Base-by-base conservation (phyloP, 1,140 invertebrate species). In the Eriosoma lanigerum region DNA sequence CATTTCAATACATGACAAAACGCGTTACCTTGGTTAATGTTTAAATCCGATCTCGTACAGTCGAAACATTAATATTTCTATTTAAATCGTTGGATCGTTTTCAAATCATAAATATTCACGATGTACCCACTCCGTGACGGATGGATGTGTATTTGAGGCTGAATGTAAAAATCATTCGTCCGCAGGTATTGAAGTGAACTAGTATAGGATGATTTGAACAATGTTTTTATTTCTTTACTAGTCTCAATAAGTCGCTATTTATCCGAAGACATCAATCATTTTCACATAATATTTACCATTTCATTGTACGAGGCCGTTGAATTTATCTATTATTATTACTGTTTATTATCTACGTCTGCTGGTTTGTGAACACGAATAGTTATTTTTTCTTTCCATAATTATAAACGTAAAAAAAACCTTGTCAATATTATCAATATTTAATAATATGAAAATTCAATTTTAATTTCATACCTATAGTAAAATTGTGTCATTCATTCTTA, bases 181-280 rank as follows among this genome's bases (percentile, higher is more conserved):
- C 6, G 58, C 8, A 15, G 8, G 58, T 62, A 26, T 17, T 62
- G 15, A 29, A 62, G 13, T 62, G 15, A 62, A 62, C 58, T 15
- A 26, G 17, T 62, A 29, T n/a, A n/a, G n/a, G 58, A 62, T 29
- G 58, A 60, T 60, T 60, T 60, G 21, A 60, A 60, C 58, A 62
- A 62, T 26, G 13, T 62, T 62, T 24, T 62, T 26, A 8, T 62
- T 17, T 62, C 29, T 62, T 62, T 29, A 26, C 24, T 6, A 29
- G 21, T 58, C 56, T 26, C 21, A 58, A 58, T 58, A 58, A 58
- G 21, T 21, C n/a, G 21, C 15, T 58, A 10, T 58, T 58, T 58
- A n/a, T n/a, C n/a, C 24, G 21, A 24, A 60, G 24, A 60, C 13
- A 60, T 60, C 24, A 60, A 60, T 60, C 58, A 26, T 60, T 60